phyloP scores from a whole-genome alignment of 37 sponge, comb jelly and placozoan genomes.

The Geodia barretti region DNA sequence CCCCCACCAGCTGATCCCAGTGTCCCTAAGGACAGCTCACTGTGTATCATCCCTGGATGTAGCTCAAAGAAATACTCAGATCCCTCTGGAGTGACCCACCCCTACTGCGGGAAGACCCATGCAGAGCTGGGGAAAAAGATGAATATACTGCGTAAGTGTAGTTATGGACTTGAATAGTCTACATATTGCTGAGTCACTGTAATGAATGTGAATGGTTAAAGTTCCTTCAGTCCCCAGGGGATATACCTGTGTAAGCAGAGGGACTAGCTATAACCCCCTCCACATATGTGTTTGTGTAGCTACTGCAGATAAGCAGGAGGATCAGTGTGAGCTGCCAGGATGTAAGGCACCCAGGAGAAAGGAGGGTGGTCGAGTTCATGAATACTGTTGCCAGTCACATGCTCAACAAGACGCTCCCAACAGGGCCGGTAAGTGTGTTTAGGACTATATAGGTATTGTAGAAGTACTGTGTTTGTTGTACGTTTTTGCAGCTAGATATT shows the following conservation, averaged over 20 bases:
- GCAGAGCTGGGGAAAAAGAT: conserved; percentile 46
- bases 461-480: background rate
- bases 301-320: conserved; percentile 23
- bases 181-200: background rate
- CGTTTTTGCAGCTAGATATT: background rate
- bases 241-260: background rate
- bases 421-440: conserved; percentile 61
- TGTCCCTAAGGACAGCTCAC: conserved; percentile 32
- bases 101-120: conserved; percentile 76
- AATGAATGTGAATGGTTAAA: background rate
- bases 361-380: conserved; percentile 43
- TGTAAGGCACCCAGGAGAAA: conserved; percentile 45
- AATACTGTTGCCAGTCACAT: conserved; percentile 70
- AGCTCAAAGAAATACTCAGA: conserved; percentile 25
- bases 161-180: too few species aligned
- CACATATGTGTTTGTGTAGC: conserved; percentile 13
- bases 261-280: background rate
- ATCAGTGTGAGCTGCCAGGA: conserved; percentile 72
- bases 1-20: conserved; percentile 1
- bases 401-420: conserved; percentile 60
- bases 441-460: background rate
- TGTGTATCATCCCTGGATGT: conserved; percentile 68
- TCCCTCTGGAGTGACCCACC: conserved; percentile 18
- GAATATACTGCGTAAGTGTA: conserved; percentile 58
- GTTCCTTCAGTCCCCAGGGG: background rate